Base-by-base conservation (phyloP, 2,888 invertebrate species). In the Acronicta alni region DNA sequence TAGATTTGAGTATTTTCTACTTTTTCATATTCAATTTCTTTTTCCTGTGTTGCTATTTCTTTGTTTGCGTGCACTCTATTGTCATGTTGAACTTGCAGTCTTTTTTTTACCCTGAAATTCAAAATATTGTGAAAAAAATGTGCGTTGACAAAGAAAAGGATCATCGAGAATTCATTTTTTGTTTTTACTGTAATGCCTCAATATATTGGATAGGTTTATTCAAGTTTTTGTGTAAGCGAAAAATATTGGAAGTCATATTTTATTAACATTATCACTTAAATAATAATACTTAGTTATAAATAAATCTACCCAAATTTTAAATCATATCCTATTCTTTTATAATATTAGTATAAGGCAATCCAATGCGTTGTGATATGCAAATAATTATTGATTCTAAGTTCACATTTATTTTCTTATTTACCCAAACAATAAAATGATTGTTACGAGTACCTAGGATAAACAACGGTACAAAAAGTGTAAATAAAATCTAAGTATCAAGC, bases 1-100 rank as follows among this genome's bases (percentile, higher is more conserved):
- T 35, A 44, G 60, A 44, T 48, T 42, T 37, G 43, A 41, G 7
- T 55, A 58, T 70, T 73, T 72, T 74, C 46, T 18, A 55, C 20
- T 56, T 57, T 56, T 54, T 60, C 52, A 32, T 52, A 55, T 63
- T 47, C 10, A 58, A 62, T 67, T 65, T 52, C 6, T 62, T 53
- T 49, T 26, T 30, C 3, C 23, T 37, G 32, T 39, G 8, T 49
- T 30, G 16, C 20, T 16, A n/a, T 3, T 32, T 41, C 51, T 30
- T 72, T 59, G 41, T 39, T 41, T 32, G 14, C 32, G 30, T 51
- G 16, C 37, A 35, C 47, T 9, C 2, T 12, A 1, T 35, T 23
- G 37, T 41, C 26, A 60, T 52, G 54, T 8, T 55, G 32, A 55
- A 54, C 6, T 10, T n/a, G 7, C 7, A 30, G 60, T 14, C 26